phyloP scores from a whole-genome alignment of 1,140 invertebrate species.

The Dryas iulia region DNA sequence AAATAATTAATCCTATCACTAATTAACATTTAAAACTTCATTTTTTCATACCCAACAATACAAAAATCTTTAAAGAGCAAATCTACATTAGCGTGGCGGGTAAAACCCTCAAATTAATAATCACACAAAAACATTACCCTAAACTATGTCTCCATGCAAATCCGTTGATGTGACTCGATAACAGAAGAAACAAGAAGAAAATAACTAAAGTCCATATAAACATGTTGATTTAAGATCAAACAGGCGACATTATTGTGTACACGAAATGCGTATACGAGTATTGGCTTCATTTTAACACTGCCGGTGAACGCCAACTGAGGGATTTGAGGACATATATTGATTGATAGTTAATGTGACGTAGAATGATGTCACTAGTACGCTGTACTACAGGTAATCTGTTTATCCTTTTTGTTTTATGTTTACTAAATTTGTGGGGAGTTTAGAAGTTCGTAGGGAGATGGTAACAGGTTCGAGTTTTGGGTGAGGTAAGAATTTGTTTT shows the following conservation, averaged over 20 bases:
- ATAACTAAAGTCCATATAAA: conserved; percentile 25
- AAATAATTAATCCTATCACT: too few species aligned
- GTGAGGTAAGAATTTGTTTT: too few species aligned
- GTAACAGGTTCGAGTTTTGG: too few species aligned
- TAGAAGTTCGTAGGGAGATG: too few species aligned
- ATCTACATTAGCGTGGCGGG: neutral
- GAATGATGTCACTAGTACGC: conserved; percentile 7
- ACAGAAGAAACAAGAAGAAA: conserved; percentile 23
- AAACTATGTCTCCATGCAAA: conserved; percentile 32
- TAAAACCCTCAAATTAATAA: conserved; percentile 2
- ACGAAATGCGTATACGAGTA: neutral
- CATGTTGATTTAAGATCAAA: conserved; percentile 10
- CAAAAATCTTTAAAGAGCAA: neutral
- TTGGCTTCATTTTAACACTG: conserved; percentile 18
- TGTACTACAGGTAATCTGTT: neutral
- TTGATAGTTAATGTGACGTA: conserved; percentile 16
- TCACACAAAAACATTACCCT: neutral
- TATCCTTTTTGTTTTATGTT: neutral
- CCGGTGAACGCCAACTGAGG: conserved; percentile 17
- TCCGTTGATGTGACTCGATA: conserved; percentile 25
- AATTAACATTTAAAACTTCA: too few species aligned
- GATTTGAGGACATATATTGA: conserved; percentile 20
- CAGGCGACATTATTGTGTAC: conserved; percentile 1
- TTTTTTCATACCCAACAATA: too few species aligned
- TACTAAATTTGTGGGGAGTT: neutral